These are phyloP conservation scores for Garrulus glandarius DNA, from an alignment of 2,797 vertebrate species.

Conservation along the genomic window DNA sequence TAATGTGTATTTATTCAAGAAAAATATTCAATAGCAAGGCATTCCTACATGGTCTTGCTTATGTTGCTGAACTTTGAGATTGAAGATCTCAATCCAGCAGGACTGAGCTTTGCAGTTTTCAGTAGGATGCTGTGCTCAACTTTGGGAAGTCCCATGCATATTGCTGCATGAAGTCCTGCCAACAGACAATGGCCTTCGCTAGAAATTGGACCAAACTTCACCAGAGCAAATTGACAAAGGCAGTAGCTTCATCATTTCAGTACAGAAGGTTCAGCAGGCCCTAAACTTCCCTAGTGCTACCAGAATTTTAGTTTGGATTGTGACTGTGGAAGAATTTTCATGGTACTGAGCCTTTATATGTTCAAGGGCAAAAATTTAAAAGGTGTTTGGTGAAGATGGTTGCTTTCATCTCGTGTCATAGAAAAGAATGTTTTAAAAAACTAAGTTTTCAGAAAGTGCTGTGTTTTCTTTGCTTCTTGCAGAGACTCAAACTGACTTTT, in stretches of 20 bases:
- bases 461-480: background rate
- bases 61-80: background rate
- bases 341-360: background rate
- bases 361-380: background rate
- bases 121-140: background rate
- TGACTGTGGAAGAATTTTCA: background rate
- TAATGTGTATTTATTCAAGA: background rate
- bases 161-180: background rate
- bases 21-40: background rate
- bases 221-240: background rate
- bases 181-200: background rate
- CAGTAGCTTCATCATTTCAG: background rate
- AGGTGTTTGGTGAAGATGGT: background rate
- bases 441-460: background rate
- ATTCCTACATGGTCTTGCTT: background rate
- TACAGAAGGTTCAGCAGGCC: background rate
- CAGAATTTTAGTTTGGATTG: background rate
- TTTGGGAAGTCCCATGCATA: fast-evolving
- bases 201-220: background rate
- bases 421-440: background rate
- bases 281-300: background rate
- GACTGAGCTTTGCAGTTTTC: background rate
- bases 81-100: background rate
- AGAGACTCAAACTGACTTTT: background rate
- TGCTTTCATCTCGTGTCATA: background rate